A percentile compares a stretch with the other conserved stretches of the same genome.
phyloP scores from a whole-genome alignment of 2,797 vertebrate genomes.

The Syngnathus rostellatus region DNA sequence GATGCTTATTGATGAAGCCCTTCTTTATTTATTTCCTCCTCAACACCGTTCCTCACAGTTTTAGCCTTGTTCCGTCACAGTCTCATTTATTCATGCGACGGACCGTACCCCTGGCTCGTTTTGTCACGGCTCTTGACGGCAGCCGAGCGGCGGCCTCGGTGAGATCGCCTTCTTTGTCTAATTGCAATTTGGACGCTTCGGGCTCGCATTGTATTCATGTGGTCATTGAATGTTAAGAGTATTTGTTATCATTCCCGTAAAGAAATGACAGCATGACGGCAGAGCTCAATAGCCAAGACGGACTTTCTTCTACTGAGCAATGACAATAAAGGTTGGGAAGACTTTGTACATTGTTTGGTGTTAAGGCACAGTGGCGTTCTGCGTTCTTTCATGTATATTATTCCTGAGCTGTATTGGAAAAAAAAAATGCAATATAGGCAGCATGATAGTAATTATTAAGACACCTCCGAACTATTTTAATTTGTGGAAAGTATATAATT shows the following conservation, averaged over 20 bases:
- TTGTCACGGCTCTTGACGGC: background rate
- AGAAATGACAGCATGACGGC: background rate
- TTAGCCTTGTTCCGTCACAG: constrained; percentile 21
- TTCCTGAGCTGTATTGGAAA: background rate
- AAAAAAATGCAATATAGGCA: background rate
- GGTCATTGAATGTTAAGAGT: constrained; percentile 13
- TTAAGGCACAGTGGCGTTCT: background rate
- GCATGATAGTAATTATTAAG: background rate
- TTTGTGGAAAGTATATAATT: background rate
- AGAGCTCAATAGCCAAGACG: background rate
- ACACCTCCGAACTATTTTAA: background rate
- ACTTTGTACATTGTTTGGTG: background rate
- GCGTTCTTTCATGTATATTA: background rate
- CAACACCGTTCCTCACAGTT: constrained; percentile 41
- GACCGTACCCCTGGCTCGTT: background rate
- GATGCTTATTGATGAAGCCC: constrained; percentile 69
- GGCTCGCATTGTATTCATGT: constrained; percentile 19
- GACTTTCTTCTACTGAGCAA: background rate
- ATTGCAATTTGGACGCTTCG: background rate
- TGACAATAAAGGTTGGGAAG: background rate
- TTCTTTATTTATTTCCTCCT: constrained; percentile 58
- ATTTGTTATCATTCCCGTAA: constrained; percentile 8
- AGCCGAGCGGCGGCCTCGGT: background rate
- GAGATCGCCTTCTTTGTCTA: background rate
- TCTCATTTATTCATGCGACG: background rate